A percentile compares a stretch with the other conserved stretches of the same genome.
Evolutionary conservation across 2,888 invertebrate genomes (phyloP).

Genomic region (Acanthacorydalis orientalis): DNA sequence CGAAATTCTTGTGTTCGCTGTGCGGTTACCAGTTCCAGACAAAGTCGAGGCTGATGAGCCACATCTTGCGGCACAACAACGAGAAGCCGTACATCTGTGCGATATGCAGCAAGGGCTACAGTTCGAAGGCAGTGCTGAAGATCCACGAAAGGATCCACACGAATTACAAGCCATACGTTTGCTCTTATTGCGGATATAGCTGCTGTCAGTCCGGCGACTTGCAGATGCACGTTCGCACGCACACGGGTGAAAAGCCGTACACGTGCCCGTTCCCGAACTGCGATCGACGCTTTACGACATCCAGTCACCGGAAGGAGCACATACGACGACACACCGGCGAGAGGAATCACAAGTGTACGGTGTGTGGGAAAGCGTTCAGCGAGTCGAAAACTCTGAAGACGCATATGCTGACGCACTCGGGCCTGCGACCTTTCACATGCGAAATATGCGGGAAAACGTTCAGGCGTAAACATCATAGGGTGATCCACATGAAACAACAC

Average conservation of each 20-base stretch:
- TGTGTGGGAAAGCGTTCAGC: not conserved
- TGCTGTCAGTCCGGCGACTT: not conserved
- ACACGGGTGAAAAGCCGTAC: slow-evolving; percentile 8
- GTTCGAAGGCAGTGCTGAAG: not conserved
- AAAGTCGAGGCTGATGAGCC: not conserved
- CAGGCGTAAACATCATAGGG: not conserved
- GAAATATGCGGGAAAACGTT: not conserved
- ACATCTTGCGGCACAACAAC: not conserved
- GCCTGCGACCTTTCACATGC: not conserved
- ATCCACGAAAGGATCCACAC: slow-evolving; percentile 1
- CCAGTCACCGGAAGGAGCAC: not conserved
- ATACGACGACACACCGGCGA: slow-evolving; percentile 1
- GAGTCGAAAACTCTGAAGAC: not conserved
- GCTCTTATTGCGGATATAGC: slow-evolving; percentile 2
- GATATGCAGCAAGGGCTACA: not conserved
- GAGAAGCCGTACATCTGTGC: not conserved
- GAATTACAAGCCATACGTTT: slow-evolving; percentile 2
- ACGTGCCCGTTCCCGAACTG: slow-evolving; percentile 3
- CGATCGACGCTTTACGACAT: not conserved
- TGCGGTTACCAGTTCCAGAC: not conserved
- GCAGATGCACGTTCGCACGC: slow-evolving; percentile 1
- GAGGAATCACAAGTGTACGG: not conserved
- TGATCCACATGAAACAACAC: too few species aligned
- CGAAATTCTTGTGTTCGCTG: not conserved
- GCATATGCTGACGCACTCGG: not conserved